Base-by-base conservation (phyloP, 2,797 vertebrate genomes). In the Aulostomus chinensis region DNA sequence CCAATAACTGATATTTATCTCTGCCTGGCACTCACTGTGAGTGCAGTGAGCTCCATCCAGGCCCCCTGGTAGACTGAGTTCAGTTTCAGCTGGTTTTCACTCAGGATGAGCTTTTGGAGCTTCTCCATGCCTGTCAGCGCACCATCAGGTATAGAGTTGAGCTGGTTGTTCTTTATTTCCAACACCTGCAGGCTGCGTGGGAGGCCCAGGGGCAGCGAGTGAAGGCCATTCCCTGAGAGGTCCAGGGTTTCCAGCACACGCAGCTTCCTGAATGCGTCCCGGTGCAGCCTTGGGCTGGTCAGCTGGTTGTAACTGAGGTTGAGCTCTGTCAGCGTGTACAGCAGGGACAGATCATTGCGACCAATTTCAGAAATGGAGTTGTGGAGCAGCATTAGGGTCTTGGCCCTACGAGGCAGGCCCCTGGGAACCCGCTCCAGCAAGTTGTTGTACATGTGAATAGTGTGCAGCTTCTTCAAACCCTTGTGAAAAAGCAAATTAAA, bases 241-340 rank as follows among this genome's bases (percentile, higher is more conserved):
- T 96, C 95, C 55, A 99, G 84, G 0, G 90, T 93, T 68, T 95
- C 93, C 2, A 99, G 89, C 2, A 91, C 40, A 4, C 94, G 92
- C 49, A 98, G 81, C 80, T 98, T 98, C 70, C 96, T 94, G 86
- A 99, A 99, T 38, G 96, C 94, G 0, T 98, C 95, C 0, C 90
- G 91, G 81, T 98, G 93, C 51, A 99, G 59, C 59, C 88, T 91
- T 17, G 85, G 12, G 58, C 88, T 96, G 37, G 89, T 94, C 76
- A 99, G 89, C 65, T 92, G 94, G 84, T 99, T 99, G 88, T 98
- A 99, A 87, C 96, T 98, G 45, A 99, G 92, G 79, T 99, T 99
- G 58, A 99, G 92, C 83, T 99, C 96, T 0, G 92, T 96, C 47
- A 99, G 90, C 22, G 94, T 94, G 86, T 94, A 95, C 20, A 97